Percentiles rank a stretch among this genome's conserved stretches.
Evolutionary conservation across 2,888 invertebrate species (phyloP).

Genomic region (Chrysolina oricalcia): DNA sequence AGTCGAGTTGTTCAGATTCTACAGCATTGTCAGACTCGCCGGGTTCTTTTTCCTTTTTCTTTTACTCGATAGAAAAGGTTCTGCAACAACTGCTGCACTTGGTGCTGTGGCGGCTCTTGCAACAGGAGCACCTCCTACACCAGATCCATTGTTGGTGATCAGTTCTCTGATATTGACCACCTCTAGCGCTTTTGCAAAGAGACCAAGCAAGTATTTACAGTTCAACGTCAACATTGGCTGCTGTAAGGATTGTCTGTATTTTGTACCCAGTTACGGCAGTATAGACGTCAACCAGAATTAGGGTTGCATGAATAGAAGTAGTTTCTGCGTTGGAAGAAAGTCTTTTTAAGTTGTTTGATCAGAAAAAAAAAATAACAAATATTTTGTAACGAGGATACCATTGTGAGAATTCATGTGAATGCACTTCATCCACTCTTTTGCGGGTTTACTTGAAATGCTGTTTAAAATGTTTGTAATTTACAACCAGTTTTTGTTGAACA

Average conservation of each 20-base stretch:
- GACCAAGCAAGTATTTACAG: conserved; percentile 99
- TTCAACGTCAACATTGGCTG: conserved; percentile 96
- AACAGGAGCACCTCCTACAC: conserved; percentile 91
- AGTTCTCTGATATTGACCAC: conserved; percentile 94
- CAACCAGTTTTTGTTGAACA: too few relatives aligned
- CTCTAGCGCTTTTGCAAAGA: conserved; percentile 97
- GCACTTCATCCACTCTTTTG: too few relatives aligned
- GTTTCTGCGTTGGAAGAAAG: conserved; percentile 95
- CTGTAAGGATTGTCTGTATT: conserved; percentile 96
- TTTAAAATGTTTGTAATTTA: too few relatives aligned
- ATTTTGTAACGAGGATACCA: too few relatives aligned
- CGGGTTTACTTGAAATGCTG: too few relatives aligned
- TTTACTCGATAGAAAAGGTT: conserved; percentile 80
- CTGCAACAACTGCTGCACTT: conserved; percentile 78
- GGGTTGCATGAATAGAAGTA: conserved; percentile 97
- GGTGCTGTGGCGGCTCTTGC: conserved; percentile 80
- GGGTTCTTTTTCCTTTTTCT: conserved; percentile 84
- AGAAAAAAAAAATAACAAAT: too few relatives aligned
- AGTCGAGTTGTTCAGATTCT: conserved; percentile 92
- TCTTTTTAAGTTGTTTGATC: too few relatives aligned
- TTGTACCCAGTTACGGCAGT: conserved; percentile 98
- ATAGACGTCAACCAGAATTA: conserved; percentile 96
- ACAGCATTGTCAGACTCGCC: conserved; percentile 91
- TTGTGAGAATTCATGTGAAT: too few relatives aligned
- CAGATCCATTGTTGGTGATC: conserved; percentile 94